A percentile compares a stretch with the other conserved stretches of the same genome.
These are phyloP conservation scores for Electrophaes corylata DNA, from an alignment of 2,888 invertebrate species.

Conservation along the genomic window DNA sequence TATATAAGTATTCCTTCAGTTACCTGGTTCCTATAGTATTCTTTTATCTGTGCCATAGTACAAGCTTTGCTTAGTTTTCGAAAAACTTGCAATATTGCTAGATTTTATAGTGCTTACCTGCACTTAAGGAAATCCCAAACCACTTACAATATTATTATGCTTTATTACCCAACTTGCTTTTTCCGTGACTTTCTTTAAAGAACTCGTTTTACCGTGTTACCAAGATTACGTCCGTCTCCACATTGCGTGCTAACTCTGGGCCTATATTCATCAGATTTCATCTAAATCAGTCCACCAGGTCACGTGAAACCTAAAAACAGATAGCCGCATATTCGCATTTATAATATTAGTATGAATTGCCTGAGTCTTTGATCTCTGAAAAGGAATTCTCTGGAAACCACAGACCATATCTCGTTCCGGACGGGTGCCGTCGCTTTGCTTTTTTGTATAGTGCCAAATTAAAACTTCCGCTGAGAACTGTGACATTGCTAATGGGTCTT, in stretches of 20 bases:
- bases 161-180: no score
- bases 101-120: no score
- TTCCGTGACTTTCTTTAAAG: no score
- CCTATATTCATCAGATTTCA: not conserved
- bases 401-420: slow-evolving; percentile 40
- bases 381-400: slow-evolving; percentile 36
- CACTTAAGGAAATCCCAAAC: no score
- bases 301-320: not conserved
- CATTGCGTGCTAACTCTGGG: not conserved
- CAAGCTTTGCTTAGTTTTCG: no score
- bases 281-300: not conserved
- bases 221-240: no score
- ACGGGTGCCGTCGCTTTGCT: slow-evolving; percentile 43
- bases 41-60: no score
- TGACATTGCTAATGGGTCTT: slow-evolving; percentile 31
- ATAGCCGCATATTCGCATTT: not conserved
- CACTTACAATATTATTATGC: no score
- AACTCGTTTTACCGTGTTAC: no score
- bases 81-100: no score
- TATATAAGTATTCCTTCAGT: no score
- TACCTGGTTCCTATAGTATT: no score
- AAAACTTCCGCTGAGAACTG: slow-evolving; percentile 48
- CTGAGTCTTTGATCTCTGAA: slow-evolving; percentile 16
- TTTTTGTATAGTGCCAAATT: slow-evolving; percentile 50
- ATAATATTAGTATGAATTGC: not conserved